Conservation (phyloP, 2,888 invertebrate species). For the Epirrita christyi region DNA sequence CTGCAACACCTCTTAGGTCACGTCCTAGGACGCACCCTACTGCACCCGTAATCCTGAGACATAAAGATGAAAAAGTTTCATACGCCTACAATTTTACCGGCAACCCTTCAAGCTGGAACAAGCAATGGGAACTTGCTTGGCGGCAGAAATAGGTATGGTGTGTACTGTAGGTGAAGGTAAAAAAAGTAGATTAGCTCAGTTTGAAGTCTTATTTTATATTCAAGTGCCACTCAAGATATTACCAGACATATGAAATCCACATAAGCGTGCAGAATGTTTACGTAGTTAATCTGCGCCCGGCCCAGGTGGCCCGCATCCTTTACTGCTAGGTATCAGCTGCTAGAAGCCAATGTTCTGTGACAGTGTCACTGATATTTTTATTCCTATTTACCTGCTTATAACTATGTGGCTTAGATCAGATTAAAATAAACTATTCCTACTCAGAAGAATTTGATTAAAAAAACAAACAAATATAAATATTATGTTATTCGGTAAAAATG, state of each 20-base stretch:
- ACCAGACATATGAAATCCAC: constrained; percentile 24
- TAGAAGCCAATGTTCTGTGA: constrained; percentile 26
- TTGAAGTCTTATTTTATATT: too few relatives aligned
- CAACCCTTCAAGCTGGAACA: too few relatives aligned
- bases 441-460: too few relatives aligned
- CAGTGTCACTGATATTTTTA: constrained; percentile 24
- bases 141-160: too few relatives aligned
- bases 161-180: too few relatives aligned
- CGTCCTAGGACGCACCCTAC: too few relatives aligned
- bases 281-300: constrained; percentile 25
- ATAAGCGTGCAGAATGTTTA: constrained; percentile 26
- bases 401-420: constrained; percentile 7
- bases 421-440: neutral
- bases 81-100: too few relatives aligned
- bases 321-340: constrained; percentile 23
- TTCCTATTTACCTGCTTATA: constrained; percentile 7
- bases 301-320: constrained; percentile 38
- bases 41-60: too few relatives aligned
- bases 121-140: too few relatives aligned
- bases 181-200: too few relatives aligned
- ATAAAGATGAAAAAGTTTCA: too few relatives aligned
- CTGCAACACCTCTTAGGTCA: too few relatives aligned
- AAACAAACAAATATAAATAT: neutral
- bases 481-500: neutral
- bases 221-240: constrained; percentile 14